phyloP scores from a whole-genome alignment of 2,797 vertebrate species.

The Enteromius afrohamiltoni region DNA sequence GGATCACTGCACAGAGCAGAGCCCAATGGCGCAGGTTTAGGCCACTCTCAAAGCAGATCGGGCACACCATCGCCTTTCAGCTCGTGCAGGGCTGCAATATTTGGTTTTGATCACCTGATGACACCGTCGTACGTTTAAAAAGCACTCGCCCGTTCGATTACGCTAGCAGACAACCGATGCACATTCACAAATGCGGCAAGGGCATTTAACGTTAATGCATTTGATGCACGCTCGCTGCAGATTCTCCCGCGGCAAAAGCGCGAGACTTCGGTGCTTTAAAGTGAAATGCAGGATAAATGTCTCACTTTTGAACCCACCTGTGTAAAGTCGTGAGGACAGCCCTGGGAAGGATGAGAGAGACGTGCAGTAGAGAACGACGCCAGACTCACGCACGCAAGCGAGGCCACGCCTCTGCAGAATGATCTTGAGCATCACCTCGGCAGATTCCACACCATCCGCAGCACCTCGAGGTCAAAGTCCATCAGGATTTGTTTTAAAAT shows the following conservation, averaged over 20 bases:
- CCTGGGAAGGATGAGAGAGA: slow-evolving; percentile 11
- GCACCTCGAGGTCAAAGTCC: neutral
- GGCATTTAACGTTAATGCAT: neutral
- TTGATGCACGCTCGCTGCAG: neutral
- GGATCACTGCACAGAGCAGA: neutral
- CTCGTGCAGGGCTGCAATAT: neutral
- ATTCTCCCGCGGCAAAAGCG: neutral
- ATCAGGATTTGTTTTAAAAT: neutral
- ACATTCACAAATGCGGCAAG: neutral
- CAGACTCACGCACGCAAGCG: neutral
- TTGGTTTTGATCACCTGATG: neutral
- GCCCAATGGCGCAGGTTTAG: neutral
- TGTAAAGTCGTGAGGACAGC: slow-evolving; percentile 13
- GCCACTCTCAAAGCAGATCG: neutral
- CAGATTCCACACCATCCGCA: neutral
- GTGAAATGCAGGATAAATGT: neutral
- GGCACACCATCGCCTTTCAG: neutral
- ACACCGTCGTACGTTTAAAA: neutral
- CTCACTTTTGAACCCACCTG: neutral
- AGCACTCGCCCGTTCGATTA: neutral
- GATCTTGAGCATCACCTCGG: neutral
- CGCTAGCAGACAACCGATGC: neutral
- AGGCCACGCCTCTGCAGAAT: neutral
- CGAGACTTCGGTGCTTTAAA: neutral
- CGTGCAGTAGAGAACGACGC: neutral